These are phyloP conservation scores for Wasmannia auropunctata DNA, from an alignment of 1,140 invertebrate species.

Conservation along the genomic window DNA sequence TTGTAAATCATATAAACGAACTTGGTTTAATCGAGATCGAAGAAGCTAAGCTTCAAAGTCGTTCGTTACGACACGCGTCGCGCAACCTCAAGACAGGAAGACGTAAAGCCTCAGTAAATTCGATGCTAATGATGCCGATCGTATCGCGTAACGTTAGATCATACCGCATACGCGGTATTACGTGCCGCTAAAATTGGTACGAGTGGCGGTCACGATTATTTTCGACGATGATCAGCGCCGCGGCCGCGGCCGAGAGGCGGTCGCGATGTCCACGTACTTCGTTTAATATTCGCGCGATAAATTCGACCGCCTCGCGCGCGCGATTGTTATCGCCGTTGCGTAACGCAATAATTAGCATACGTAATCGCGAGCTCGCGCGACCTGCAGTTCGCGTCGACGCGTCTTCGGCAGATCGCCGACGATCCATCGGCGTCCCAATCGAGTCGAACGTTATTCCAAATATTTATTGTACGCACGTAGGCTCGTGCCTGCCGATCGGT, in stretches of 20 bases:
- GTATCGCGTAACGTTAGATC: background rate
- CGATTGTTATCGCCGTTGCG: background rate
- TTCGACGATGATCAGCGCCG: conserved; percentile 38
- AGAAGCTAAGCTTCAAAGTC: background rate
- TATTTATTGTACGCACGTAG: background rate
- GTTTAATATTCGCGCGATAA: background rate
- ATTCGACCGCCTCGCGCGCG: background rate
- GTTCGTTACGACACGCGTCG: background rate
- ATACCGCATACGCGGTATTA: background rate
- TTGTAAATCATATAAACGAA: no score
- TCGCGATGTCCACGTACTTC: background rate
- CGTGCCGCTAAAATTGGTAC: conserved; percentile 46
- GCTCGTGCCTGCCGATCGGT: conserved; percentile 15
- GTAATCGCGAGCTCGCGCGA: background rate
- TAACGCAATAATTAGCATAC: conserved; percentile 28
- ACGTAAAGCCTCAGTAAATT: background rate
- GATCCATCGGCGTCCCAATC: background rate
- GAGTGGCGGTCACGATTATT: conserved; percentile 43
- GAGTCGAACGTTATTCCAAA: background rate
- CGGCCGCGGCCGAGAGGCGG: no score
- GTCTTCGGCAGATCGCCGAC: background rate
- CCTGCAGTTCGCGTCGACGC: background rate
- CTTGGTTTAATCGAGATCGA: background rate
- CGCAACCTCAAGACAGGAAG: background rate
- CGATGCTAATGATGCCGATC: background rate